These are phyloP conservation scores for Rhynchomys soricoides DNA, from an alignment of 2,113 vertebrate species.

Conservation along the genomic window DNA sequence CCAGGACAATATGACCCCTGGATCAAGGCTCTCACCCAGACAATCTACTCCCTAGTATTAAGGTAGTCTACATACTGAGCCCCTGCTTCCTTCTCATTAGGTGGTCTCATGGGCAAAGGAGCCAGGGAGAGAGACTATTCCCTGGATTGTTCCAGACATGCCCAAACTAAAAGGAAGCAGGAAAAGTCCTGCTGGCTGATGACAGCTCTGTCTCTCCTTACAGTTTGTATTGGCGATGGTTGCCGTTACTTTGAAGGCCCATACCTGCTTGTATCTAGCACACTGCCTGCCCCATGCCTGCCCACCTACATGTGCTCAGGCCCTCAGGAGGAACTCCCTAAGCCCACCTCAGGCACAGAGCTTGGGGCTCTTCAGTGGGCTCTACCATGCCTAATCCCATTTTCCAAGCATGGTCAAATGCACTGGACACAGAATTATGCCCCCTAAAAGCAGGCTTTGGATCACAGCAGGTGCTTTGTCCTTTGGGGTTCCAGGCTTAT, in stretches of 20 bases:
- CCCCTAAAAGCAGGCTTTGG: background rate
- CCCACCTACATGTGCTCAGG: background rate
- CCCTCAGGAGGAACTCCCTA: background rate
- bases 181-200: background rate
- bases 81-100: background rate
- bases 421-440: background rate
- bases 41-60: background rate
- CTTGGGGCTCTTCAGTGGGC: background rate
- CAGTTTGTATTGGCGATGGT: background rate
- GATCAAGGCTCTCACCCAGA: accelerated
- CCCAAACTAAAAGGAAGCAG: background rate
- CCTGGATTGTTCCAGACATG: background rate
- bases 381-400: background rate
- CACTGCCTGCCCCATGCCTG: too few species aligned
- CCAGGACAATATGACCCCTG: background rate
- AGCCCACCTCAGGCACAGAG: background rate
- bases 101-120: background rate
- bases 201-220: background rate
- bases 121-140: background rate
- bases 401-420: background rate
- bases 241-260: accelerated
- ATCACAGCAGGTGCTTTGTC: background rate
- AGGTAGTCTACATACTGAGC: background rate
- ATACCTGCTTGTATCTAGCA: background rate
- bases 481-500: background rate